phyloP scores from a whole-genome alignment of 2,888 invertebrate genomes.

The Synanthedon vespiformis region DNA sequence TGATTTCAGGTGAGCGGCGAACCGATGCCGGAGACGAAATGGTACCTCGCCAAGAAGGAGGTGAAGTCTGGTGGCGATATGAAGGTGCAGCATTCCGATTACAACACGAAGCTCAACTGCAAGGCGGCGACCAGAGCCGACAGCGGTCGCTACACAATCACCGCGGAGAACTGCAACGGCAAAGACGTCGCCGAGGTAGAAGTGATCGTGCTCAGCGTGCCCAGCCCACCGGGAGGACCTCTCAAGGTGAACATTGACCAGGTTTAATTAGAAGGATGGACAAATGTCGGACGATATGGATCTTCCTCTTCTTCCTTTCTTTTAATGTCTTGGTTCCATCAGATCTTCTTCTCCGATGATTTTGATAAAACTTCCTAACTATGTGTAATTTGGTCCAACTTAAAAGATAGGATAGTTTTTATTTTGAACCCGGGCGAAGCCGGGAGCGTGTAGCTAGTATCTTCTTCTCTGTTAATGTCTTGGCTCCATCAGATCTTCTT shows the following conservation, averaged over 20 bases:
- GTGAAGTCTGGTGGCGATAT: constrained; percentile 79
- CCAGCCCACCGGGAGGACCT: constrained; percentile 91
- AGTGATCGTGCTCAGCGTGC: constrained; percentile 89
- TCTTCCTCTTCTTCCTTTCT: too few species aligned
- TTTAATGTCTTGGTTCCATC: too few species aligned
- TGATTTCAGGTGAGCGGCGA: constrained; percentile 77
- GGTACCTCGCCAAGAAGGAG: constrained; percentile 87
- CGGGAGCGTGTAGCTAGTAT: too few species aligned
- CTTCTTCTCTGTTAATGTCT: too few species aligned
- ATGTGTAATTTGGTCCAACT: too few species aligned
- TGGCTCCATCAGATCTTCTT: too few species aligned
- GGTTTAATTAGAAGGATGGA: too few species aligned
- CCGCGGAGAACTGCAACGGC: constrained; percentile 94
- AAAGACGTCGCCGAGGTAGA: constrained; percentile 94
- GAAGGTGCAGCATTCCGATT: constrained; percentile 85
- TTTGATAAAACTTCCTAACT: too few species aligned
- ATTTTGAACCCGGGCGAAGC: too few species aligned
- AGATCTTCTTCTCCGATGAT: too few species aligned
- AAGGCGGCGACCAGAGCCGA: constrained; percentile 85
- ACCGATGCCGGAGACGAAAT: constrained; percentile 93
- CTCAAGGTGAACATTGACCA: constrained; percentile 77
- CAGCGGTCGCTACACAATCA: constrained; percentile 90
- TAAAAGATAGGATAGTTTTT: too few species aligned
- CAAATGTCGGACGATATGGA: too few species aligned
- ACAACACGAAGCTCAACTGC: constrained; percentile 86